A percentile compares a stretch with the other conserved stretches of the same genome.
Conservation (phyloP, 2,888 invertebrate genomes). For the Thysanoteuthis rhombus region DNA sequence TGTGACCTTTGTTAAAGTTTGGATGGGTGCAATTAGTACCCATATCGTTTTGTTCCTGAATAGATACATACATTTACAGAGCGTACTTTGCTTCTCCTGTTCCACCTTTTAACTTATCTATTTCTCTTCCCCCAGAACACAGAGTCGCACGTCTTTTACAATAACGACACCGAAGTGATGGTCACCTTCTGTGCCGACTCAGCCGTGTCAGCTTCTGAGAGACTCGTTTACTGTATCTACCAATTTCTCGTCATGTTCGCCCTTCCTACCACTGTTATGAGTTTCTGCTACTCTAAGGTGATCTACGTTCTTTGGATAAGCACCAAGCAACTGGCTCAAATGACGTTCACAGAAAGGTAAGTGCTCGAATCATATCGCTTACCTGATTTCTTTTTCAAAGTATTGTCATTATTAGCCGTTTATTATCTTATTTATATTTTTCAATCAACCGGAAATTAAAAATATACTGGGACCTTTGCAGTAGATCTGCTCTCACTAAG, state of each 20-base stretch:
- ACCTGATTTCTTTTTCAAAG: too few relatives aligned
- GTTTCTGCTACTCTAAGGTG: slow-evolving; percentile 66
- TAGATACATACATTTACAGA: too few relatives aligned
- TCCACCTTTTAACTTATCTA: too few relatives aligned
- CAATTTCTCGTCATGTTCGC: slow-evolving; percentile 65
- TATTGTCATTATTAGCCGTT: too few relatives aligned
- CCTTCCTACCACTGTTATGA: slow-evolving; percentile 63
- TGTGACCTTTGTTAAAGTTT: too few relatives aligned
- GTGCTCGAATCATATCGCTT: not conserved
- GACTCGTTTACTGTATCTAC: slow-evolving; percentile 61
- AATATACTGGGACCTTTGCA: too few relatives aligned
- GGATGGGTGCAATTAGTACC: too few relatives aligned
- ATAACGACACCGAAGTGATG: slow-evolving; percentile 45
- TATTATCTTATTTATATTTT: too few relatives aligned
- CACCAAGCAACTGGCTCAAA: slow-evolving; percentile 63
- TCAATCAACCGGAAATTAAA: too few relatives aligned
- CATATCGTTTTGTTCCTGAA: too few relatives aligned
- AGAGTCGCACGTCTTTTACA: slow-evolving; percentile 45
- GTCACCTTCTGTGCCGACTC: slow-evolving; percentile 47
- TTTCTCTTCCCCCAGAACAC: slow-evolving; percentile 41
- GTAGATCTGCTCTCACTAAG: too few relatives aligned
- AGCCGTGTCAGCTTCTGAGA: slow-evolving; percentile 37
- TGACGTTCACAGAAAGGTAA: slow-evolving; percentile 49
- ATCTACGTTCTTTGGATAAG: slow-evolving; percentile 68
- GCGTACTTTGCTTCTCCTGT: too few relatives aligned